Base-by-base conservation (phyloP, 2,888 invertebrate species). In the Melolontha melolontha region DNA sequence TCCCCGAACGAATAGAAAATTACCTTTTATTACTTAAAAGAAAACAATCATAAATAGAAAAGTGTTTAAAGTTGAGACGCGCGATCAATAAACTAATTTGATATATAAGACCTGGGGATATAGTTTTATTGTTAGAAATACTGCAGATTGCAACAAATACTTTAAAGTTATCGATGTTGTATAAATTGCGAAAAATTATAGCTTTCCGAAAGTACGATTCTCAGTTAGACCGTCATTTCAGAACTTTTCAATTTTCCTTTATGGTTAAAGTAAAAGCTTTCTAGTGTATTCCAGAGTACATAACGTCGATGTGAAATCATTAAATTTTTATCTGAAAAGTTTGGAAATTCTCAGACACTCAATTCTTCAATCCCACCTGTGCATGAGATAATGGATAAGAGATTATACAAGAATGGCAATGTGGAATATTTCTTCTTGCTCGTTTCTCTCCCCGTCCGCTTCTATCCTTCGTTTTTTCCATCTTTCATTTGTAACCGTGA, bases 231-330 rank as follows among this genome's bases (percentile, higher is more conserved):
- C 65, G 64, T 62, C 68, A 69, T 72, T 70, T 72, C 70, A 71
- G 71, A 74, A 74, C 74, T 79, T 79, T 79, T 77, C 77, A 78
- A 76, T 78, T 77, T 77, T 77, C 75, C 76, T 79, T 79, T 78
- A 79, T 74, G 76, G 73, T 70, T 73, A 75, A 77, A 78, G 78
- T 79, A 79, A 80, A 78, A 80, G 79, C 78, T 77, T 80, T 79
- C 75, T 75, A 77, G 72, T 79, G 78, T 79, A 75, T 68, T 74
- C 74, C 72, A 64, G 70, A 71, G 73, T 72, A 71, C 73, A 75
- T 74, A 74, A 73, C 73, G 74, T 77, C 72, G 71, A 75, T 75
- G 76, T 73, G 73, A 75, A 76, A 75, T 77, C 77, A 76, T 78
- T 79, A 79, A 78, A 77, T 77, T 78, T 79, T 78, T 76, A 78